Evolutionary conservation across 1,140 invertebrate genomes (phyloP), one percentile per base, ranked within the genome.

Genomic region (Neocloeon triangulifer): DNA sequence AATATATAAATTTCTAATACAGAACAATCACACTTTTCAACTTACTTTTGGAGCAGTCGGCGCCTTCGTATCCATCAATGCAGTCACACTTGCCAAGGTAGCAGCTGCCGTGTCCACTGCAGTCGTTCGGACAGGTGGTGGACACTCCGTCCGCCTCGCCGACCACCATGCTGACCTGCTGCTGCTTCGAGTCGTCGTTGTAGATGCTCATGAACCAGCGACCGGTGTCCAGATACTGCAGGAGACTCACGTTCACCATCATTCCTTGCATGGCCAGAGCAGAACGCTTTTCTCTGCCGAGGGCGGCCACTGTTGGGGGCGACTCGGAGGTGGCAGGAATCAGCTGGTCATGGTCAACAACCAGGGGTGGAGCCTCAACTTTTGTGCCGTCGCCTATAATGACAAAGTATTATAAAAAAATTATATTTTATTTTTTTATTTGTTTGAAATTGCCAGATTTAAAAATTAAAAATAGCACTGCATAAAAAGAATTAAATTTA

Each of bases 151-250:
- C 77, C 4, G 77, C 78, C 51, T 81, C 76, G 33, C 74, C 72
- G 30, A 82, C 73, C 32, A 79, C 59, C 48, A 84, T 23, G 18
- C 73, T 69, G 2, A 88, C 73, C 42, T 67, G 73, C 47, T 88
- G 74, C 13, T 79, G 64, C 39, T 78, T 66, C 6, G 84, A 56
- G 46, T 85, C 82, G 50, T 96, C 91, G 55, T 96, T 96, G 54
- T 92, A 95, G 35, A 95, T 66, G 4, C 82, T 82, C 19, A 96
- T 62, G 57, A 88, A 96, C 91, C 88, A 95, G 34, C 77, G 65
- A 5, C 91, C 91, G 9, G 76, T 77, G 47, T 92, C 84, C 37
- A 96, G 56, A 51, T 84, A 85, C 47, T 89, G 76, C 25, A 85
- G 55, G 34, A 88, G 59, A 32, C 74, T 80, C 9, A 84, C 75